Evolutionary conservation across 2,888 invertebrate genomes (phyloP).

Genomic region (Gymnocheta viridis): DNA sequence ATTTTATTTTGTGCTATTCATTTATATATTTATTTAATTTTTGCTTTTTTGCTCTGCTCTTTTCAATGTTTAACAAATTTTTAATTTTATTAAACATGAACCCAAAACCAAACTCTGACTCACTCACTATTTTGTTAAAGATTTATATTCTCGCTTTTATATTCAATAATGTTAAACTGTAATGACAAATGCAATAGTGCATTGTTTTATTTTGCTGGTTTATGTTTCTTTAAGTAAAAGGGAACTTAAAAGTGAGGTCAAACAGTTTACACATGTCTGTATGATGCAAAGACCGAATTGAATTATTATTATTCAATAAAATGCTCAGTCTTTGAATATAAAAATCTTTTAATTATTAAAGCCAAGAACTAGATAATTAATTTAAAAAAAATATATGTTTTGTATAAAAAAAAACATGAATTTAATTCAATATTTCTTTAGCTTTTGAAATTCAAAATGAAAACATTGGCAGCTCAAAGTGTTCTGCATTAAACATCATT

Average conservation of each 20-base stretch:
- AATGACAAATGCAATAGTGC: conserved; percentile 20
- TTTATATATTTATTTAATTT: conserved; percentile 15
- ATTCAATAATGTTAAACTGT: neutral
- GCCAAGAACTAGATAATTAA: neutral
- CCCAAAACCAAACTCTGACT: conserved; percentile 38
- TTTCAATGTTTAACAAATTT: conserved; percentile 58
- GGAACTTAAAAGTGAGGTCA: conserved; percentile 42
- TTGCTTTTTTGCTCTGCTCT: neutral
- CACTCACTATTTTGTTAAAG: neutral
- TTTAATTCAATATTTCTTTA: no score
- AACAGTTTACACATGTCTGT: neutral
- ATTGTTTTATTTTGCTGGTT: neutral
- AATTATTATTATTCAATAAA: conserved; percentile 5
- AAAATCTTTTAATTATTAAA: neutral
- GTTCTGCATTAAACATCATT: no score
- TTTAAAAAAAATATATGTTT: neutral
- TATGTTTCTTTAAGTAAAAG: conserved; percentile 6
- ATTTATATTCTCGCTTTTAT: neutral
- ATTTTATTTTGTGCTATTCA: conserved; percentile 26
- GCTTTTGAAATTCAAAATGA: no score
- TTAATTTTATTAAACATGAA: conserved; percentile 52
- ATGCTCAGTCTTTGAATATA: neutral
- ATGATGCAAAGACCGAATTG: neutral
- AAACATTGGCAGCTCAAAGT: no score
- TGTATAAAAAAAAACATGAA: neutral